A percentile compares a stretch with the other conserved stretches of the same genome.
Evolutionary conservation across 2,113 vertebrate genomes (phyloP).

Genomic region (Pseudonaja textilis): DNA sequence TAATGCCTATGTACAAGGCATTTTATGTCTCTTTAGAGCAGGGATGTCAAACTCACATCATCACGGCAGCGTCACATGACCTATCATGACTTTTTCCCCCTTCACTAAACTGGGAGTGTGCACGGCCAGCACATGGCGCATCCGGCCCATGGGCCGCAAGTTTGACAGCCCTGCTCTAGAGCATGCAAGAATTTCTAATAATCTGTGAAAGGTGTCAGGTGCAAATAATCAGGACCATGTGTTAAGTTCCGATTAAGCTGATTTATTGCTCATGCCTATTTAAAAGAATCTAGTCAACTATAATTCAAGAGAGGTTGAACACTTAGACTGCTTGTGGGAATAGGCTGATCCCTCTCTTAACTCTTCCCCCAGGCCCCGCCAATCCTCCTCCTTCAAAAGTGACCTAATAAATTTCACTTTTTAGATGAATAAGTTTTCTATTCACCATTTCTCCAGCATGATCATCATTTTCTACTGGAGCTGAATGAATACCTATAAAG

Average conservation of each 20-base stretch:
- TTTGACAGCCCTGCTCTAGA: not conserved
- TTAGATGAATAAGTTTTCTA: not conserved
- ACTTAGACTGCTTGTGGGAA: not conserved
- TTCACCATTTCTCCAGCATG: conserved; percentile 61
- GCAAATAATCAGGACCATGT: not conserved
- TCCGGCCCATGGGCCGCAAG: too few relatives aligned
- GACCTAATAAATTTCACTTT: not conserved
- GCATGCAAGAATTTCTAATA: not conserved
- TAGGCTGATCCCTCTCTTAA: not conserved
- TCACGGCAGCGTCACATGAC: too few relatives aligned
- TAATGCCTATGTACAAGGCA: not conserved
- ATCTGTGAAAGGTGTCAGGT: not conserved
- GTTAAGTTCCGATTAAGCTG: not conserved
- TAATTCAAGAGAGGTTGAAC: not conserved
- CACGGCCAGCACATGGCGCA: too few relatives aligned
- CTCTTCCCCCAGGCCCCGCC: not conserved
- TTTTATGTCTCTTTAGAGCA: not conserved
- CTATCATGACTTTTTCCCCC: too few relatives aligned
- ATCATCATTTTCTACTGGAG: conserved; percentile 54
- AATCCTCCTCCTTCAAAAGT: not conserved
- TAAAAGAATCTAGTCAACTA: not conserved
- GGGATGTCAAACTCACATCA: too few relatives aligned
- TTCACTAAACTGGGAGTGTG: too few relatives aligned
- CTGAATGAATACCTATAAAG: conserved; percentile 41
- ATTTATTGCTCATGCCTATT: not conserved